phyloP scores from a whole-genome alignment of 2,113 vertebrate species.

The Tringa solitaria region DNA sequence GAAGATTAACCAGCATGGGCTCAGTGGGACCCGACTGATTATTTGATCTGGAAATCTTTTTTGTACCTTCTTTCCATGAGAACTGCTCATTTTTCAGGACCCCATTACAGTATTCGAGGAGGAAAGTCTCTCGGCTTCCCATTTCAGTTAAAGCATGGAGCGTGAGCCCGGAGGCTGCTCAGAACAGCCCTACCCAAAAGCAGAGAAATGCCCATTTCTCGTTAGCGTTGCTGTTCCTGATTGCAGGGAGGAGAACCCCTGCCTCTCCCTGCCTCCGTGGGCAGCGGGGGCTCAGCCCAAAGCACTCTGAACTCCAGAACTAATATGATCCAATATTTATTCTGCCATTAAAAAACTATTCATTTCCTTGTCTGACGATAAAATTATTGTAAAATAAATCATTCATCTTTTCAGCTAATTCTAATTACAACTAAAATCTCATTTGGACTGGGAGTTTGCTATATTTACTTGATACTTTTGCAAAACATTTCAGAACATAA shows the following conservation, averaged over 20 bases:
- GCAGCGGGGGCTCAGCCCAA: background rate
- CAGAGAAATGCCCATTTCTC: background rate
- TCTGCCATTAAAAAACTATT: constrained; percentile 15
- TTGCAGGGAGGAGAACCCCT: accelerated
- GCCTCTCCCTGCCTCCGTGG: background rate
- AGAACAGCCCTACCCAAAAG: background rate
- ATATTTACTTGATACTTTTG: constrained; percentile 48
- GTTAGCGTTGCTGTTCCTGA: no score
- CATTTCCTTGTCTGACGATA: constrained; percentile 44
- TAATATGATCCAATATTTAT: constrained; percentile 53
- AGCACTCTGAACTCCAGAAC: constrained; percentile 1
- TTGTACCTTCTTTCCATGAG: background rate
- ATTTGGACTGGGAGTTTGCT: constrained; percentile 28
- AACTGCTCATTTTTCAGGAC: background rate
- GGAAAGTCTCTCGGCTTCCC: background rate
- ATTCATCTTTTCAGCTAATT: constrained; percentile 65
- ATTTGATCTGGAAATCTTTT: background rate
- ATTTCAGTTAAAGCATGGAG: accelerated
- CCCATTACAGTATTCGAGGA: accelerated
- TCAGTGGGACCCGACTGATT: background rate
- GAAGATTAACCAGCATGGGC: background rate
- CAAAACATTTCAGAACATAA: constrained; percentile 49
- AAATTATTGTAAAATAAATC: constrained; percentile 38
- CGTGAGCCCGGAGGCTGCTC: background rate
- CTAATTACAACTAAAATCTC: constrained; percentile 39